Evolutionary conservation across 2,797 vertebrate genomes (phyloP).

Genomic region (Notamacropus eugenii): DNA sequence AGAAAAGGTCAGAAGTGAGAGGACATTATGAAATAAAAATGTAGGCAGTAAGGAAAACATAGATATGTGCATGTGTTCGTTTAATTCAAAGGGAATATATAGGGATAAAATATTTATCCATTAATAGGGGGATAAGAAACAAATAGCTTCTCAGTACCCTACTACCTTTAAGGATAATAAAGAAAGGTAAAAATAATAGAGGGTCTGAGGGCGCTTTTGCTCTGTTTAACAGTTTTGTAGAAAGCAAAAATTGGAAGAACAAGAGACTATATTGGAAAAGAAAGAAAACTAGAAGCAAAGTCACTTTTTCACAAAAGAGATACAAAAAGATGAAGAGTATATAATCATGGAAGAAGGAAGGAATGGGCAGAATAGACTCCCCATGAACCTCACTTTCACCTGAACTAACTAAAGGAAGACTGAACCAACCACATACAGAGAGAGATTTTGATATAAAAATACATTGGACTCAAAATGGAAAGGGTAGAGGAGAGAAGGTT

Average conservation of each 20-base stretch:
- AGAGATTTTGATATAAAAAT: not conserved
- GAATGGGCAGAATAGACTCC: not conserved
- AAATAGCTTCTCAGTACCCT: not conserved
- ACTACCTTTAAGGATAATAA: not conserved
- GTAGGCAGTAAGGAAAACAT: not conserved
- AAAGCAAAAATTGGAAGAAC: not conserved
- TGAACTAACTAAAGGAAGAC: not conserved
- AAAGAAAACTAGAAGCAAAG: not conserved
- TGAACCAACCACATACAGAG: not conserved
- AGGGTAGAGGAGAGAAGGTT: not conserved
- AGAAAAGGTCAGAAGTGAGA: not conserved
- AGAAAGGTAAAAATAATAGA: not conserved
- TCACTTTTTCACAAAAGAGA: not conserved
- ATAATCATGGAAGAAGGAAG: not conserved
- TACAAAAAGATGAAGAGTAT: not conserved
- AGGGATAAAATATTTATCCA: not conserved
- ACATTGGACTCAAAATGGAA: not conserved
- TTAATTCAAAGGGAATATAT: not conserved
- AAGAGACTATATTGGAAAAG: not conserved
- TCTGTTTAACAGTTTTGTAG: not conserved
- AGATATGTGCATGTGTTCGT: not conserved
- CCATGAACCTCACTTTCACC: not conserved
- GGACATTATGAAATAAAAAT: not conserved
- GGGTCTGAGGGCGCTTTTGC: not conserved
- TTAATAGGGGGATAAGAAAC: not conserved